Evolutionary conservation across 2,888 invertebrate genomes (phyloP).

Genomic region (Cephus pygmeus): DNA sequence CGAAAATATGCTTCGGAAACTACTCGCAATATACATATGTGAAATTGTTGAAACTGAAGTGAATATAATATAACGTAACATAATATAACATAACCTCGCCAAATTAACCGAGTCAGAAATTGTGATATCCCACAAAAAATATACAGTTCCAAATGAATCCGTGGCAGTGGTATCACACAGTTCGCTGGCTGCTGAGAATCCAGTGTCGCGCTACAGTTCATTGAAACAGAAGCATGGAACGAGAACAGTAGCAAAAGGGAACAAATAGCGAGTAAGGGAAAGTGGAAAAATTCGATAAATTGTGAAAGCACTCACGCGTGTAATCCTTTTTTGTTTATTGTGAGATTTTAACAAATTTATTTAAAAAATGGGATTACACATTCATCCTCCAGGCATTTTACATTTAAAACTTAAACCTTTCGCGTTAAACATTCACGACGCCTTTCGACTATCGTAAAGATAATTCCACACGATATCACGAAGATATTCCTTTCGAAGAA

Average conservation of each 20-base stretch:
- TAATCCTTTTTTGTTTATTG: conserved; percentile 57
- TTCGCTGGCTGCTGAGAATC: no score
- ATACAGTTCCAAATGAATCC: no score
- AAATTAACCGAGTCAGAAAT: no score
- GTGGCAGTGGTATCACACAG: no score
- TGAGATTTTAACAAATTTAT: conserved; percentile 30
- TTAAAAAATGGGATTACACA: conserved; percentile 46
- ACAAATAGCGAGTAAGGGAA: neutral
- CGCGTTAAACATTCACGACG: neutral
- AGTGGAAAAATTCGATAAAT: conserved; percentile 42
- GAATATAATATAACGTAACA: no score
- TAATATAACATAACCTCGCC: no score
- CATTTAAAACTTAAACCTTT: neutral
- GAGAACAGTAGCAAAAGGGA: conserved; percentile 6
- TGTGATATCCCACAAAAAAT: no score
- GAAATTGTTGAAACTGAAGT: no score
- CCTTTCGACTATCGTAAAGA: neutral
- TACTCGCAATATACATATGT: no score
- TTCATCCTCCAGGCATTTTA: conserved; percentile 23
- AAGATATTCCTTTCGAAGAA: neutral
- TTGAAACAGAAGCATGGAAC: no score
- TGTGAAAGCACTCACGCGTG: conserved; percentile 37
- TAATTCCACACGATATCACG: neutral
- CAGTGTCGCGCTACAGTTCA: no score
- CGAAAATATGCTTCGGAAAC: neutral